Base-by-base conservation (phyloP, 2,113 vertebrate genomes). In the Mobula birostris region DNA sequence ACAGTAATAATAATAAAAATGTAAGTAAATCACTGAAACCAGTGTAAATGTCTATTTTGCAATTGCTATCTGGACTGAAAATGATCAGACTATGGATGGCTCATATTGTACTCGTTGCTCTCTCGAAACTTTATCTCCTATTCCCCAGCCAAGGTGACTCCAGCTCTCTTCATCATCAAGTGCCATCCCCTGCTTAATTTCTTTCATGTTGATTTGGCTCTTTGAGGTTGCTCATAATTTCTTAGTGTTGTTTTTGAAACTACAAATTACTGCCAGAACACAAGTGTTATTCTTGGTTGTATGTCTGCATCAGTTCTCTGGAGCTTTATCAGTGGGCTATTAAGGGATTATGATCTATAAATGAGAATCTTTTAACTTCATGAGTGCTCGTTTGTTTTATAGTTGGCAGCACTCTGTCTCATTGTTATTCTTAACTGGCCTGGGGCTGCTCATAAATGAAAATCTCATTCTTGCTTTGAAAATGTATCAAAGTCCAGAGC, bases 281-380 rank as follows among this genome's bases (percentile, higher is more conserved):
- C 56, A 58, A 7, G 83, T 7, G 58, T 63, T 63, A 77, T 87
- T 56, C 27, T 63, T 29, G 24, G 56, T n/a, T 61, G 11, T 87
- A 58, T 63, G 83, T 15, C 58, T 87, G 83, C 61, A 87, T 5
- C 2, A 17, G 11, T 88, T 88, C 58, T 63, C 5, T 87, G 56
- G 80, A 61, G 8, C 27, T 88, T 58, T 2, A 63, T 88, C 58
- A 88, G 58, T 63, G n/a, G 12, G 12, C 56, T 88, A 61, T 1
- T 63, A 88, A 5, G 56, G 12, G 56, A 88, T n/a, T 88, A 24
- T 88, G 58, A 63, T 63, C 56, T 63, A 88, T 88, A 88, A 88
- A 88, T 88, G 14, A 15, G 27, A 88, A 63, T 88, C 58, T 15
- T 85, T 85, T 88, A 88, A 58, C 58, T 63, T 88, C 83, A 63